Evolutionary conservation across 2,797 vertebrate species (phyloP), one percentile per base, ranked within the genome.

Genomic region (Catamblyrhynchus diadema): DNA sequence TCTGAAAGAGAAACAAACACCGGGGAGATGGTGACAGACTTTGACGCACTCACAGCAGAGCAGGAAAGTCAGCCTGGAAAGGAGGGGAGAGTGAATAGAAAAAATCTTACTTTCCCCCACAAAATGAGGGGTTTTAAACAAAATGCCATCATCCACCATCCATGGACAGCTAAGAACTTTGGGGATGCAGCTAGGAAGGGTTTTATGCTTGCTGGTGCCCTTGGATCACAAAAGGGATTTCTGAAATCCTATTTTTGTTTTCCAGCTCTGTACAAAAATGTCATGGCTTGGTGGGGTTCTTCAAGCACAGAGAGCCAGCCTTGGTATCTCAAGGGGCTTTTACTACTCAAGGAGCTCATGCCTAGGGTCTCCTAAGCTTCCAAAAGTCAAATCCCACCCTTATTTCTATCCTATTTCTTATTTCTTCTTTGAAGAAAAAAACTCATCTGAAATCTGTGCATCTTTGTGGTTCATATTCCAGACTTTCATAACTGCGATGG

Each of bases 271-370:
- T 24, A 14, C 16, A 73, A 65, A 77, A 20, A 48, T 37, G 10
- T 51, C 19, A 8, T 0, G 0, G 57, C 19, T 21, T 13, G 2
- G 8, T 6, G 33, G 12, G 25, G 15, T 27, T 67, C 32, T 41
- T 72, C 18, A 25, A 23, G 30, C 7, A 25, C 11, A 39, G 10
- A 53, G 59, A 64, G 16, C 11, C 7, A n/a, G 5, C 19, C n/a
- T 27, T 47, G 24, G 14, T 41, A 30, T 4, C 37, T 62, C 50
- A 39, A n/a, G 37, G 15, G 28, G 4, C 1, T 81, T 71, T 79
- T 47, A 21, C 16, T 81, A 12, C 18, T 53, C 10, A 48, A 57
- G 12, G 9, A 71, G 5, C 9, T 10, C 4, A 2, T 5, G 7
- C 7, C 42, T 64, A 75, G 24, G 6, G 8, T 39, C 10, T 47